A percentile compares a stretch with the other conserved stretches of the same genome.
phyloP scores from a whole-genome alignment of 2,113 vertebrate species.

The Lucifuga dentata region DNA sequence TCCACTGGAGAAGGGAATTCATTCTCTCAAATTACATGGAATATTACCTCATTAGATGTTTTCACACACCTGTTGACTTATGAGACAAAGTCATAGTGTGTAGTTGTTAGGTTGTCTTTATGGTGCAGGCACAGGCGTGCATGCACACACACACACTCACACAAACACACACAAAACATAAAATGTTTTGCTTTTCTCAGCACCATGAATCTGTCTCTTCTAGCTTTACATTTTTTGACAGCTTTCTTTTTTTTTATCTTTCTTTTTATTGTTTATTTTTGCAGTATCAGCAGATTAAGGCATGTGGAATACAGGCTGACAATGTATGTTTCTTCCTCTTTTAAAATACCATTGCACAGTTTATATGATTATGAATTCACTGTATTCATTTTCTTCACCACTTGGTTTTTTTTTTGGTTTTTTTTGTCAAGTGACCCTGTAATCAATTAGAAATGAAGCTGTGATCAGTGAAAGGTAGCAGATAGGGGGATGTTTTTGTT shows the following conservation, averaged over 20 bases:
- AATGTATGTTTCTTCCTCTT: constrained; percentile 29
- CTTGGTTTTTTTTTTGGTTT: not conserved
- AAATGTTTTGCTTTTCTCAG: constrained; percentile 57
- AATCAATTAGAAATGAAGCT: constrained; percentile 12
- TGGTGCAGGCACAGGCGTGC: too few relatives aligned
- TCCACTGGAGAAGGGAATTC: not conserved
- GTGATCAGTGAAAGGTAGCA: constrained; percentile 16
- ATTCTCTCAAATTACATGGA: constrained; percentile 19
- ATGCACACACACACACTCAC: not conserved
- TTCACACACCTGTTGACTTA: constrained; percentile 22
- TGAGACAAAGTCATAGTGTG: constrained; percentile 14
- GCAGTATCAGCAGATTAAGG: constrained; percentile 57
- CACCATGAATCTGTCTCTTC: constrained; percentile 41
- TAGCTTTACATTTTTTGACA: constrained; percentile 39
- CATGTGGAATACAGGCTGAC: constrained; percentile 35
- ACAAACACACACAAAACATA: constrained; percentile 7
- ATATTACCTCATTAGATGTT: constrained; percentile 25
- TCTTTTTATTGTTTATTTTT: constrained; percentile 49
- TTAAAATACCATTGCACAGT: constrained; percentile 15
- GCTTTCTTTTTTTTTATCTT: constrained; percentile 10
- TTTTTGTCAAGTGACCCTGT: constrained; percentile 22
- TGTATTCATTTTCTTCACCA: constrained; percentile 10
- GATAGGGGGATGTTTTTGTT: constrained; percentile 43
- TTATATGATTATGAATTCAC: constrained; percentile 15
- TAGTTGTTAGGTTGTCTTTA: constrained; percentile 10